Evolutionary conservation across 2,888 invertebrate species (phyloP).

Genomic region (Drosophila villosipedis): DNA sequence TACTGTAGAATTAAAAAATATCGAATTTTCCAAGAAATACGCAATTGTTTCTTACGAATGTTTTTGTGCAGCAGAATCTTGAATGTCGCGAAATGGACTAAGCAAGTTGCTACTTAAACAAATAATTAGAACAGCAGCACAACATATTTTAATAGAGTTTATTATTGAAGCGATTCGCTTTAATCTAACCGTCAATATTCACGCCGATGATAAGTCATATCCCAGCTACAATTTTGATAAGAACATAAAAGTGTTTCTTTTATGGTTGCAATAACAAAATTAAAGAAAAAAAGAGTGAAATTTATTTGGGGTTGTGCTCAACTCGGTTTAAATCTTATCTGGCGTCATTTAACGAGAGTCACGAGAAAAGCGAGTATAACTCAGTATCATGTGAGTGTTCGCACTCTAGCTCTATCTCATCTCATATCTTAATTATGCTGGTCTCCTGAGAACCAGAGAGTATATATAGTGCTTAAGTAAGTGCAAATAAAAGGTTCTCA

Average conservation of each 20-base stretch:
- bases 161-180: not conserved
- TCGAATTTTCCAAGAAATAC: not conserved
- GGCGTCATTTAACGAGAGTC: conserved; percentile 2
- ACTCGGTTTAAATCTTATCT: conserved; percentile 17
- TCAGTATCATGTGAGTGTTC: not conserved
- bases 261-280: not conserved
- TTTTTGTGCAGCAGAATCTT: not conserved
- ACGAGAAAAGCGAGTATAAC: not conserved
- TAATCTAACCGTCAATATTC: conserved; percentile 17
- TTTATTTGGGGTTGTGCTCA: conserved; percentile 5
- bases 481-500: not conserved
- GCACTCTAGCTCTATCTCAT: not conserved
- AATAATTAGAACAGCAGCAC: conserved; percentile 11
- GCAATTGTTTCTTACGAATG: not conserved
- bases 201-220: conserved; percentile 9
- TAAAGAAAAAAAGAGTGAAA: conserved; percentile 16
- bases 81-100: not conserved
- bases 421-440: conserved; percentile 14
- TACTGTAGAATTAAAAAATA: not conserved
- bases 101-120: not conserved
- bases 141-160: not conserved
- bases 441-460: not conserved
- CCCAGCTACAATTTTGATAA: conserved; percentile 2
- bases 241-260: conserved; percentile 4
- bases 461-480: not conserved